Conservation (phyloP, 2,888 invertebrate species). For the Trypoxylon attenuatum region DNA sequence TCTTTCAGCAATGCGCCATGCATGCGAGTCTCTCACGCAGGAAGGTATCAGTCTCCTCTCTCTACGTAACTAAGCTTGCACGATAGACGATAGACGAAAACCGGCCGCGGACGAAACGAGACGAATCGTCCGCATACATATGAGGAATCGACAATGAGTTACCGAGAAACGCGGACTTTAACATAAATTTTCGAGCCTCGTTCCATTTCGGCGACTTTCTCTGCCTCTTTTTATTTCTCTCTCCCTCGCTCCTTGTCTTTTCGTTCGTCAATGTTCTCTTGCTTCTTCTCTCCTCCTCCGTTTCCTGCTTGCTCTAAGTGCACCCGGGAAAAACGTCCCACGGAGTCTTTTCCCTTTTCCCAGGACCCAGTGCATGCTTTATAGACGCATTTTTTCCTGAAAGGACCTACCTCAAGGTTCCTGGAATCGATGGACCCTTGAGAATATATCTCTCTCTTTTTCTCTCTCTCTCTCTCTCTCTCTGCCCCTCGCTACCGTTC, state of each 20-base stretch:
- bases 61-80: background rate
- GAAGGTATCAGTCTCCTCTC: constrained; percentile 9
- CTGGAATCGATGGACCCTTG: constrained; percentile 58
- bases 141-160: constrained; percentile 70
- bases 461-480: constrained; percentile 31
- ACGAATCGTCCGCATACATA: constrained; percentile 62
- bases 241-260: constrained; percentile 21
- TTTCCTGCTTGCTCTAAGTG: background rate
- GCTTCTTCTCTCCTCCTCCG: background rate
- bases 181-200: constrained; percentile 63
- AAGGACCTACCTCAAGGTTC: constrained; percentile 69
- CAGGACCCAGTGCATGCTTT: constrained; percentile 57
- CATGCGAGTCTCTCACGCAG: constrained; percentile 34
- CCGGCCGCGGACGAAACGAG: constrained; percentile 43
- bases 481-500: background rate
- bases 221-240: constrained; percentile 33
- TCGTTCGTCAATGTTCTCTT: constrained; percentile 27
- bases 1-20: background rate
- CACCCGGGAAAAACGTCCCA: constrained; percentile 54
- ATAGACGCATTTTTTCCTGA: constrained; percentile 59
- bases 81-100: constrained; percentile 36
- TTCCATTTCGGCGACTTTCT: constrained; percentile 50
- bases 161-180: constrained; percentile 65
- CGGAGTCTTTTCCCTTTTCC: constrained; percentile 49
- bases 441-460: constrained; percentile 18